Evolutionary conservation across 1,140 invertebrate genomes (phyloP), one percentile per base, ranked within the genome.

Genomic region (Neodiprion pinetum): DNA sequence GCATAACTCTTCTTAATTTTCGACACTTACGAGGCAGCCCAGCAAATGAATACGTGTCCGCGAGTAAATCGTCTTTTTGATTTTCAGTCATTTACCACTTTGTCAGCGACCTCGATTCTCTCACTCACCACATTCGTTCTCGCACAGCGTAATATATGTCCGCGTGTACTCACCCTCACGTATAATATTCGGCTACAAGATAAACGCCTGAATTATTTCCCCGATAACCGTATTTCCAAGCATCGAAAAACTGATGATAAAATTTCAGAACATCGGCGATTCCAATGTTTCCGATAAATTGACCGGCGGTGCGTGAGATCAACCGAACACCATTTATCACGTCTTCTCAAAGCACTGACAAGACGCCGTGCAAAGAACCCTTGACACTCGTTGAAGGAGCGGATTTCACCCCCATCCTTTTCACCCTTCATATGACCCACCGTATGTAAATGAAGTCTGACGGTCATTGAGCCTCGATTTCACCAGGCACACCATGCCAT

Each of bases 381-480:
- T 61, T 61, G n/a, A 61, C 53, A 17, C 53, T 61, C n/a, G 53
- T 61, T 14, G 53, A 14, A 61, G 14, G 8, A 69, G 21, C 10
- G 67, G 21, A 23, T 69, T 47, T 69, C 61, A 65, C 61, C 61
- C 61, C 17, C 61, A 65, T 14, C 67, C 67, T 21, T 21, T 17
- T 17, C 11, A 69, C 21, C 67, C 40, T 23, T 14, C 11, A 23
- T 12, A 69, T 47, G 17, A 23, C 67, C 72, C 69, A 14, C 70
- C 68, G 50, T 28, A 66, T 28, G 72, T 70, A 78, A 76, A 75
- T 74, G 70, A 74, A 74, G 72, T 72, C 65, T 74, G 48, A 72
- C 61, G 75, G 77, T 78, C 75, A 78, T 76, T 49, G 48, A 21
- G 66, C 14, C 23, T 70, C 67, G 72, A 74, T 70, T 75, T 48